A percentile compares a stretch with the other conserved stretches of the same genome.
phyloP scores from a whole-genome alignment of 2,888 invertebrate species.

The Rapana venosa region DNA sequence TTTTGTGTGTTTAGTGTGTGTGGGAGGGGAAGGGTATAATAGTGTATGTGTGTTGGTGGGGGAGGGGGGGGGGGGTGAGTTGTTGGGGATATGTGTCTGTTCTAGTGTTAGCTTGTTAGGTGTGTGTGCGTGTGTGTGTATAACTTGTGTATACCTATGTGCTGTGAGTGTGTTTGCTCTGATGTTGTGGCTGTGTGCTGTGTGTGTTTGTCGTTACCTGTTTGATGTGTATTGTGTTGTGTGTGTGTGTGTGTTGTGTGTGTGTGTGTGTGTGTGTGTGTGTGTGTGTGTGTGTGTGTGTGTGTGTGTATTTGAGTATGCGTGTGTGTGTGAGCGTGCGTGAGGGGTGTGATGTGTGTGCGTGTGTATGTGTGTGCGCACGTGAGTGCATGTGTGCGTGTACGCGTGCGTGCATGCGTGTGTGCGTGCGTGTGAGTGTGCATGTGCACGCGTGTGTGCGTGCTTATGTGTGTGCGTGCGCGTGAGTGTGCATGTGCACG shows the following conservation, averaged over 20 bases:
- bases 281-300: conserved; percentile 5
- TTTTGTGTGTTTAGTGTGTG: conserved; percentile 12
- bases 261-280: neutral
- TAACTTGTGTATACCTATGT: no score
- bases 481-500: neutral
- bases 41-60: neutral
- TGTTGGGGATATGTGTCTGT: no score
- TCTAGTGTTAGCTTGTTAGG: no score
- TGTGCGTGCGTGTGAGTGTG: neutral
- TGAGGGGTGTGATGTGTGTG: neutral
- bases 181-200: no score
- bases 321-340: neutral
- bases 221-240: no score
- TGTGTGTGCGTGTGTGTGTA: no score
- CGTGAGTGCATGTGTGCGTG: neutral
- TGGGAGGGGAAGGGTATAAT: neutral
- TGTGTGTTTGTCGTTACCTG: no score
- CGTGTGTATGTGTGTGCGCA: neutral
- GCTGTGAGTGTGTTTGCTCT: no score
- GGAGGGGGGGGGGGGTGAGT: no score
- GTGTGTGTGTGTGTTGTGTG: no score
- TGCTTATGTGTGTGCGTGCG: neutral
- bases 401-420: neutral
- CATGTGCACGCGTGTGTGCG: no score
- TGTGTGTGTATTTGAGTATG: neutral